Percentiles rank a stretch among this genome's conserved stretches.
Conservation (phyloP, 2,888 invertebrate species). For the Pharmacophagus antenor region DNA sequence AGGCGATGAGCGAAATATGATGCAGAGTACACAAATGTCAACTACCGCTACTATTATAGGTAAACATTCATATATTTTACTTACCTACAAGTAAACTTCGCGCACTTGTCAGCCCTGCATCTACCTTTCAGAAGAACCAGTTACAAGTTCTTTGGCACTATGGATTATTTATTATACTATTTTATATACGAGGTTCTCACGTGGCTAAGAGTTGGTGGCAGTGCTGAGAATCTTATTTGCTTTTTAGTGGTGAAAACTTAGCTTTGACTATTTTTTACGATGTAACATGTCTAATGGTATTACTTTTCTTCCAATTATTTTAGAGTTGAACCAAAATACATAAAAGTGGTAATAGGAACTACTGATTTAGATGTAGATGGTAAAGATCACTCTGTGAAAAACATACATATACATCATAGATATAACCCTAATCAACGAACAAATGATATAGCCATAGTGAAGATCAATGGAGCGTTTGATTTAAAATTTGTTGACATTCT, state of each 20-base stretch:
- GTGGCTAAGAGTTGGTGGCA: no score
- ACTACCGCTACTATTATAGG: no score
- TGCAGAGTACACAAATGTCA: no score
- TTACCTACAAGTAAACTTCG: no score
- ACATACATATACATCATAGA: slow-evolving; percentile 48
- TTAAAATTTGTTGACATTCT: slow-evolving; percentile 44
- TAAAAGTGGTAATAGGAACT: slow-evolving; percentile 62
- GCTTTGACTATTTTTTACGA: background rate
- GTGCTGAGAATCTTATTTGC: no score
- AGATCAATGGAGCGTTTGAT: slow-evolving; percentile 51
- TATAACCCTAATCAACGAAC: slow-evolving; percentile 48
- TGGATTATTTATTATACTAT: no score
- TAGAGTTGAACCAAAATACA: slow-evolving; percentile 54
- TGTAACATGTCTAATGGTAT: background rate
- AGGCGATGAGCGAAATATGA: background rate
- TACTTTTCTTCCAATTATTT: background rate
- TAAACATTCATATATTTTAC: no score
- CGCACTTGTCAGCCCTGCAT: no score
- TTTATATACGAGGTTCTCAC: no score
- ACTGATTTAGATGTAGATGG: slow-evolving; percentile 57
- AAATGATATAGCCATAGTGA: slow-evolving; percentile 65
- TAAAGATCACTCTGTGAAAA: slow-evolving; percentile 43
- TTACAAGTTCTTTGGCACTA: no score
- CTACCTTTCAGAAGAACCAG: no score
- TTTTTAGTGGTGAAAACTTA: no score